Evolutionary conservation across 2,113 vertebrate genomes (phyloP).

Genomic region (Scytalopus superciliaris): DNA sequence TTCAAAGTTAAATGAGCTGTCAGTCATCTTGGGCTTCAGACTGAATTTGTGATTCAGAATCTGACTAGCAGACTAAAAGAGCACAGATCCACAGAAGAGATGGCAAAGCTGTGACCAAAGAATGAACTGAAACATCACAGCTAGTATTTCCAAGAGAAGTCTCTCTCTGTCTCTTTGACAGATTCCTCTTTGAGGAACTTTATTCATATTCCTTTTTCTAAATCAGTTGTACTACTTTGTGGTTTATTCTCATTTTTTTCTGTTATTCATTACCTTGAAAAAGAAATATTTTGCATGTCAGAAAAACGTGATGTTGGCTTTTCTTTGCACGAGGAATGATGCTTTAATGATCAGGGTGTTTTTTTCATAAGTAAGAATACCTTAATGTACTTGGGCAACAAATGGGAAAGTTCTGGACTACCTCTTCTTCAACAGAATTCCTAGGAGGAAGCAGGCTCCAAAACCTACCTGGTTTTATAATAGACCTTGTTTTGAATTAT

Average conservation of each 20-base stretch:
- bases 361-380: background rate
- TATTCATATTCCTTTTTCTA: background rate
- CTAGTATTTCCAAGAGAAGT: background rate
- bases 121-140: conserved; percentile 14
- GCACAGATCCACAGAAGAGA: background rate
- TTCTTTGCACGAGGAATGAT: background rate
- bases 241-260: background rate
- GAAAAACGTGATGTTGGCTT: background rate
- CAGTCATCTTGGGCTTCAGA: background rate
- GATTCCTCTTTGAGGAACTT: background rate
- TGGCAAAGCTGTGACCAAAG: background rate
- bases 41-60: background rate
- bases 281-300: background rate
- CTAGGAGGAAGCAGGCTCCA: background rate
- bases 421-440: background rate
- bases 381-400: background rate
- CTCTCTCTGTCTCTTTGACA: background rate
- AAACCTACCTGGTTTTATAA: background rate
- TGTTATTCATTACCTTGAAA: background rate
- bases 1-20: background rate
- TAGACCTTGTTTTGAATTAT: background rate
- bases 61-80: background rate
- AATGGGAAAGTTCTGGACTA: background rate
- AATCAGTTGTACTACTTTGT: background rate
- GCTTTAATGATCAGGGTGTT: background rate